Evolutionary conservation across 2,888 invertebrate species (phyloP), one percentile per base, ranked within the genome.

Genomic region (Prosopocoilus inquinatus): DNA sequence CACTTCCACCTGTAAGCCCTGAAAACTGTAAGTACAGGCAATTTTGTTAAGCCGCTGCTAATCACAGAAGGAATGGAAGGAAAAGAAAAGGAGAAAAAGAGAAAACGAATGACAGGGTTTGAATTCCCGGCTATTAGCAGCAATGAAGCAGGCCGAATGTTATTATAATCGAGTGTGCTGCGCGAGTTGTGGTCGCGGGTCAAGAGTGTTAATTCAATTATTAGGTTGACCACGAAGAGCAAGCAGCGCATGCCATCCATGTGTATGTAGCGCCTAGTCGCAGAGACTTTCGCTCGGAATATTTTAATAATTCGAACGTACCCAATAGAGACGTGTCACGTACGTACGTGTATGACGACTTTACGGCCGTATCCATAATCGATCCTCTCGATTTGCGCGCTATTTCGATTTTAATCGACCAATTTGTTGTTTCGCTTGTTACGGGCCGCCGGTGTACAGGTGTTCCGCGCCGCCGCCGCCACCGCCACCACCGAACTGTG

Each of bases 131-230:
- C 55, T 50, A 50, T 55, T 55, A 55, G 55, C 50, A 55, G 50
- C 55, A 55, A 55, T 55, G 50, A 50, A 46, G 43, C 48, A 13
- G 34, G n/a, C 55, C 45, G 47, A 50, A 55, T 55, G 50, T 55
- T 55, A 55, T 55, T 55, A 55, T 55, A 55, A 50, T 55, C 46
- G 50, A 55, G 50, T 50, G 55, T 33, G 55, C 50, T 50, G 55
- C 55, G 50, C 55, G 43, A 55, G 55, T 50, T 50, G 59, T 51
- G 59, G 57, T 57, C 59, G 55, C 56, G 51, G 51, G 57, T 54
- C 59, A 54, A 54, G 57, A 53, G 59, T 60, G 60, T 58, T 57
- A 60, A 57, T 60, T 60, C 60, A 60, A 60, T 60, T 60, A 60
- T 47, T 41, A 50, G 45, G 9, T 45, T 36, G 36, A 43, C 50